phyloP scores from a whole-genome alignment of 2,113 vertebrate genomes.

The Tonatia bakeri region DNA sequence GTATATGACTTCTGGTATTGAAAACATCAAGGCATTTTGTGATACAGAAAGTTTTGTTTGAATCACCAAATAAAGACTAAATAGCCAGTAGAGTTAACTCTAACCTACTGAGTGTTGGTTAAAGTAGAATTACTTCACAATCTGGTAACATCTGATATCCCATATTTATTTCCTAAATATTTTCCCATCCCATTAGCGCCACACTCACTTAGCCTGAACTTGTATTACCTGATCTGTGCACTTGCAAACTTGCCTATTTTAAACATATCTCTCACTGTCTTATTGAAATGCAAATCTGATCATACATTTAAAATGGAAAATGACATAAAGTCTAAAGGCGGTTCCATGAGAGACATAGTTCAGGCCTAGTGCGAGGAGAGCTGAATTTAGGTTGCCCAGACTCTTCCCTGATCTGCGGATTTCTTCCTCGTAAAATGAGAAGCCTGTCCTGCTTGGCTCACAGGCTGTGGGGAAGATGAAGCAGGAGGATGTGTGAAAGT shows the following conservation, averaged over 20 bases:
- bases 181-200: neutral
- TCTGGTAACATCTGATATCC: neutral
- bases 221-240: neutral
- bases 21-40: neutral
- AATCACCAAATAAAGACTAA: neutral
- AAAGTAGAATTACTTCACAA: neutral
- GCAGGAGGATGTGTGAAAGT: neutral
- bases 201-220: neutral
- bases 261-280: neutral
- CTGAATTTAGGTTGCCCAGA: neutral
- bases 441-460: neutral
- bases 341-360: neutral
- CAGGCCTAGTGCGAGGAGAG: neutral
- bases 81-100: neutral
- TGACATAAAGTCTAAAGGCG: neutral
- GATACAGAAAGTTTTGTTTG: neutral
- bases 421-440: neutral
- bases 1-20: neutral
- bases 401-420: neutral
- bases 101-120: neutral
- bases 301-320: neutral
- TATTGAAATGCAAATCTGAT: neutral
- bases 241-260: neutral
- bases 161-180: neutral
- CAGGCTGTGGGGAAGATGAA: neutral